phyloP scores from a whole-genome alignment of 2,797 vertebrate species.

The Okamejei kenojei region DNA sequence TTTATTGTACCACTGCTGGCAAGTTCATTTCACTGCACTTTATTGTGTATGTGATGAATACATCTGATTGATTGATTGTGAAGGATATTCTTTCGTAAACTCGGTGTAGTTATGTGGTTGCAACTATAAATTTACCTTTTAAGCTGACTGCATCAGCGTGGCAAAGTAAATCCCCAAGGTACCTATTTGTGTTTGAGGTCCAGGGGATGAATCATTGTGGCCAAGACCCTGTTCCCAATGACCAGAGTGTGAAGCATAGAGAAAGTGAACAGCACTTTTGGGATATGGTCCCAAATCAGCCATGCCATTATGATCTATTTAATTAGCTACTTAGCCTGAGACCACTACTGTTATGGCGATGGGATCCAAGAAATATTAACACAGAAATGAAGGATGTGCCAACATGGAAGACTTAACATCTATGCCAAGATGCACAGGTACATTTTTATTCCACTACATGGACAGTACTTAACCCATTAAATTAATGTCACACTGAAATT shows the following conservation, averaged over 20 bases:
- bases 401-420: background rate
- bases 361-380: background rate
- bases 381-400: background rate
- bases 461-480: too few species aligned
- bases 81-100: too few species aligned
- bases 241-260: background rate
- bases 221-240: too few species aligned
- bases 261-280: background rate
- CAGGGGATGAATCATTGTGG: too few species aligned
- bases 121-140: too few species aligned
- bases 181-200: too few species aligned
- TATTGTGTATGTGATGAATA: too few species aligned
- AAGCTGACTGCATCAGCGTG: too few species aligned
- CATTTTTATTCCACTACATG: background rate
- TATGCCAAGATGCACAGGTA: background rate
- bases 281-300: background rate
- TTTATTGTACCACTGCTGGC: too few species aligned
- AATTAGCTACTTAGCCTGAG: background rate
- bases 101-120: too few species aligned
- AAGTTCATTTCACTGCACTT: too few species aligned
- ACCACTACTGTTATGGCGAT: background rate
- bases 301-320: background rate
- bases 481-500: background rate
- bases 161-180: too few species aligned
- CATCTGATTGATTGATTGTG: background rate